phyloP scores from a whole-genome alignment of 2,113 vertebrate species.

The Uria aalge region DNA sequence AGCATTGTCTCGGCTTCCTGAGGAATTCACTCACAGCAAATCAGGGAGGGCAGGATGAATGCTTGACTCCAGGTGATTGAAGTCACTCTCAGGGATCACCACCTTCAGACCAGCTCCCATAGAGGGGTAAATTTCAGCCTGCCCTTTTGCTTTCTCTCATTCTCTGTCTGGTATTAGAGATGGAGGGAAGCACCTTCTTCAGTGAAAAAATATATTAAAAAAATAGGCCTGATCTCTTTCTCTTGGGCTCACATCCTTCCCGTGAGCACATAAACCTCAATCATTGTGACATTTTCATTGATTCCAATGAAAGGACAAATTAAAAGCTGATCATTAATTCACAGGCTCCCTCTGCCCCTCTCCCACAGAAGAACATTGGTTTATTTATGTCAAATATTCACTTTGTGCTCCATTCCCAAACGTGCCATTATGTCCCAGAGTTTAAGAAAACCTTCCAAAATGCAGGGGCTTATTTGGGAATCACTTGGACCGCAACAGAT shows the following conservation, averaged over 20 bases:
- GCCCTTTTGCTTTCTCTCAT: neutral
- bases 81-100: neutral
- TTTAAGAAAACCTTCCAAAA: neutral
- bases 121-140: neutral
- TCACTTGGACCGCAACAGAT: neutral
- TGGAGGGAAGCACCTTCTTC: neutral
- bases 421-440: neutral
- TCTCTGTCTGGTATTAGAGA: neutral
- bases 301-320: constrained; percentile 43
- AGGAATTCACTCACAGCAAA: neutral
- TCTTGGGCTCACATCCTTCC: neutral
- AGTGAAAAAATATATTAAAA: neutral
- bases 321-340: constrained; percentile 54
- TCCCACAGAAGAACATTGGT: neutral
- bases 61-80: neutral
- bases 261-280: constrained; percentile 13
- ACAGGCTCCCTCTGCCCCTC: neutral
- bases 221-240: neutral
- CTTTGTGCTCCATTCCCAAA: neutral
- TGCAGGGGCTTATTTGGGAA: neutral
- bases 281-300: constrained; percentile 50
- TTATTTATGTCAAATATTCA: constrained; percentile 20
- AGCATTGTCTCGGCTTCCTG: neutral
- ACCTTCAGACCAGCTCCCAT: neutral
- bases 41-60: neutral